Conservation (phyloP, 1,140 invertebrate genomes). For the Drosophila leontia region DNA sequence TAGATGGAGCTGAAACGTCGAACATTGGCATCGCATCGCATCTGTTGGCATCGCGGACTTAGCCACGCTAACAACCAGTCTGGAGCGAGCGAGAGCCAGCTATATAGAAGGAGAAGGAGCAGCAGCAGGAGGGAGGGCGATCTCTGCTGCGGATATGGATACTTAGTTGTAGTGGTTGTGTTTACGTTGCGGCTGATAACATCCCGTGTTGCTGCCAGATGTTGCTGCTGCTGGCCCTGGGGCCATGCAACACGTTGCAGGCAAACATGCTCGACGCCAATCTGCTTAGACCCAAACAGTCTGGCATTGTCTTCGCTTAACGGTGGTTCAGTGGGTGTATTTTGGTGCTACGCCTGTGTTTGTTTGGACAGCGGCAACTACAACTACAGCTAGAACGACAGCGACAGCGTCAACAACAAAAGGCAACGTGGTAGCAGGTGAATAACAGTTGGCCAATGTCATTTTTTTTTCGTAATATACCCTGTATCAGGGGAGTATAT, state of each 20-base stretch:
- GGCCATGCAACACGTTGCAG: constrained; percentile 53
- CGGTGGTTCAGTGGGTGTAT: constrained; percentile 49
- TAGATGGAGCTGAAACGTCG: constrained; percentile 29
- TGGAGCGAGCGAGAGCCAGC: constrained; percentile 12
- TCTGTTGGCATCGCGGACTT: constrained; percentile 31
- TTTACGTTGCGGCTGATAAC: constrained; percentile 80
- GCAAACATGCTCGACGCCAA: constrained; percentile 46
- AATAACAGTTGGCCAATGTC: constrained; percentile 43
- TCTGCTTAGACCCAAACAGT: constrained; percentile 48
- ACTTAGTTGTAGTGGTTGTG: constrained; percentile 77
- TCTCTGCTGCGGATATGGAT: constrained; percentile 73
- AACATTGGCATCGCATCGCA: constrained; percentile 48
- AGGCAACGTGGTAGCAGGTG: constrained; percentile 36
- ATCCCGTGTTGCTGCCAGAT: constrained; percentile 31
- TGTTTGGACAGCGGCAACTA: constrained; percentile 22
- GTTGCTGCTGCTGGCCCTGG: constrained; percentile 33
- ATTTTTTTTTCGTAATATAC: neutral
- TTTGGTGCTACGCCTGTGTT: constrained; percentile 23
- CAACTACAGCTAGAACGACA: constrained; percentile 1
- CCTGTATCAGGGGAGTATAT: neutral
- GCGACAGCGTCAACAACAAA: constrained; percentile 9
- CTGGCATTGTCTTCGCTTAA: constrained; percentile 53
- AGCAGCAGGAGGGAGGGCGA: constrained; percentile 12
- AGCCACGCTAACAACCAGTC: constrained; percentile 49
- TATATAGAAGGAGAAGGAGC: neutral